These are phyloP conservation scores for Actinia tenebrosa DNA, from an alignment of 64 coral and sea anemone genomes.

Conservation along the genomic window DNA sequence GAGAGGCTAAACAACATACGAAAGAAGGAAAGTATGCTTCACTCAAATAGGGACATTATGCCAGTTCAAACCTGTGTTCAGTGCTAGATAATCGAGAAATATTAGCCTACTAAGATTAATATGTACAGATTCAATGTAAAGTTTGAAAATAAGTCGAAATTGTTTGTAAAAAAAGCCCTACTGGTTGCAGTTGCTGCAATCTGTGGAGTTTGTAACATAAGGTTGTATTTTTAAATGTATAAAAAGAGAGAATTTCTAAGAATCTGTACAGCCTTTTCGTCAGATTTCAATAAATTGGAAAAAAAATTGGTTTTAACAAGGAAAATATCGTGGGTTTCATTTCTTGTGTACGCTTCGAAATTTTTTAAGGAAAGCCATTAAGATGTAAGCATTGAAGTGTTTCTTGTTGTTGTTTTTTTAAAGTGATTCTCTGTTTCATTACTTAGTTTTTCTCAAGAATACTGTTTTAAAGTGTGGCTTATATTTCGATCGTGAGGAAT, in stretches of 20 bases:
- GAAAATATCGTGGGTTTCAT: not conserved
- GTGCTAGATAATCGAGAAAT: slow-evolving; percentile 19
- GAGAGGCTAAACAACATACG: slow-evolving; percentile 31
- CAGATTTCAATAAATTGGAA: slow-evolving; percentile 59
- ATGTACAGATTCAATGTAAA: slow-evolving; percentile 92
- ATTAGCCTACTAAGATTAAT: not conserved
- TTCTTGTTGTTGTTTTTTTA: not conserved
- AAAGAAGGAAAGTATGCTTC: slow-evolving; percentile 67
- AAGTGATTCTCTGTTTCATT: not conserved
- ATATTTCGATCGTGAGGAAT: not conserved
- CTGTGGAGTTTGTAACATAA: slow-evolving; percentile 91
- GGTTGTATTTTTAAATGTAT: slow-evolving; percentile 99
- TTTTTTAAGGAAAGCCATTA: not conserved
- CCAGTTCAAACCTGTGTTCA: slow-evolving; percentile 53
- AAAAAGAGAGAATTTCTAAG: slow-evolving; percentile 81
- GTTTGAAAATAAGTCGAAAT: slow-evolving; percentile 60
- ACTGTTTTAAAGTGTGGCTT: not conserved
- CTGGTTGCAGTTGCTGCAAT: slow-evolving; percentile 13
- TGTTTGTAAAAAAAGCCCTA: slow-evolving; percentile 58
- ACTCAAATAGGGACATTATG: slow-evolving; percentile 26
- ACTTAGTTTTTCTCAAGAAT: not conserved
- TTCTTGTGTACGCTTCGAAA: not conserved
- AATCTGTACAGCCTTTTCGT: slow-evolving; percentile 86
- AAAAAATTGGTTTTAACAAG: slow-evolving; percentile 27
- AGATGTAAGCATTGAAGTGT: not conserved